Base-by-base conservation (phyloP, 1,140 invertebrate species). In the Procambarus virginalis region DNA sequence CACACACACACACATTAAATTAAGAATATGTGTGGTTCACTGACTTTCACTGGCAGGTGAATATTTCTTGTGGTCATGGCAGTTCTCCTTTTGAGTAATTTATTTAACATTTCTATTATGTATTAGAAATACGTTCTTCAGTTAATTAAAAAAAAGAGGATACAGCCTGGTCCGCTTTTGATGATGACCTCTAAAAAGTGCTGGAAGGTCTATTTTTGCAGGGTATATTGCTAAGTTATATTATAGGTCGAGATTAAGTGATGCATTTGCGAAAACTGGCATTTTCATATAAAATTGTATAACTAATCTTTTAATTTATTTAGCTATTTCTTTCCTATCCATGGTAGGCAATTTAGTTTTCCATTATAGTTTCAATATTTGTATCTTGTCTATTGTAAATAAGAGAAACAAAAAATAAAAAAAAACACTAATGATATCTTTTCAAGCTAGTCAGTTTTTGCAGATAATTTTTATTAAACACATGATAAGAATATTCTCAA, bases 361-460 rank as follows among this genome's bases (percentile, higher is more conserved):
- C 49, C 51, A 75, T 76, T 45, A 55, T 48, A 45, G n/a, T 85
- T 78, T 46, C 84, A 55, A 20, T 77, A 55, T 58, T 85, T 76
- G 49, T 83, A 68, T 55, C 64, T 48, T 60, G 45, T 79, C 49
- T 60, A 10, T 12, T 81, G 51, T 60, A 81, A 60, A 34, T 81
- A 81, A 34, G 12, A 55, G 51, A 81, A 81, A 60, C 17, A 49
- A 20, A 60, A 34, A 34, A 34, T 34, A 46, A 8, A 8, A 68
- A 68, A 86, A 49, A 49, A 60, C 77, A 78, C 48, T 86, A 80
- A 68, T 55, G 22, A 45, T 81, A 81, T 70, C 60, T 87, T 80
- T 49, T 49, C 78, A 80, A 87, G 79, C 86, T 87, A 87, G 86
- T 87, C 86, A 87, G 64, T 80, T 87, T 73, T 87, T 79, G 86